Conservation (phyloP, 2,888 invertebrate genomes). For the Nasonia oneida region DNA sequence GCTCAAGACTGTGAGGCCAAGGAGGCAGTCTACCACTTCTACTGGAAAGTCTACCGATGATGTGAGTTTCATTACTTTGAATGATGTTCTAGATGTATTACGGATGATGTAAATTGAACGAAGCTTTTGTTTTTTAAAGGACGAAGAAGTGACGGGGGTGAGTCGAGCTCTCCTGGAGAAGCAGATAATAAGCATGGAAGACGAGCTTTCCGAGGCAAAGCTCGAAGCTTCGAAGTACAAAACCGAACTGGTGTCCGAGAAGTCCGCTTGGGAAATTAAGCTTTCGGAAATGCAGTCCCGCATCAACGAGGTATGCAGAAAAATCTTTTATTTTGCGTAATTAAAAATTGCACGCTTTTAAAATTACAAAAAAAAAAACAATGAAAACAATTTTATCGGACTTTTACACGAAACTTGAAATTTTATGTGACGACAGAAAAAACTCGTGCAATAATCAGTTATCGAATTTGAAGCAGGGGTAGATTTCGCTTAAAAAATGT, state of each 20-base stretch:
- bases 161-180: slow-evolving; percentile 87
- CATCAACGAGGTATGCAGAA: slow-evolving; percentile 85
- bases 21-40: slow-evolving; percentile 80
- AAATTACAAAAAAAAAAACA: not conserved
- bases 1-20: slow-evolving; percentile 81
- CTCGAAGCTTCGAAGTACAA: slow-evolving; percentile 91
- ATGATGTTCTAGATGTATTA: not conserved
- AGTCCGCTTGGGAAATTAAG: slow-evolving; percentile 92
- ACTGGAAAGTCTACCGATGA: slow-evolving; percentile 86
- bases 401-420: not conserved
- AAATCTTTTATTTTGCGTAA: too few relatives aligned
- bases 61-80: slow-evolving; percentile 76
- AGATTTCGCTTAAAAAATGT: too few relatives aligned
- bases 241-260: slow-evolving; percentile 94
- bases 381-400: too few relatives aligned
- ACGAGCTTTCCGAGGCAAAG: slow-evolving; percentile 92
- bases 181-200: slow-evolving; percentile 91
- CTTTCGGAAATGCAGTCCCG: slow-evolving; percentile 93
- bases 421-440: too few relatives aligned
- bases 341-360: too few relatives aligned
- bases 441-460: too few relatives aligned
- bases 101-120: too few relatives aligned
- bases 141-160: slow-evolving; percentile 87
- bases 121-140: slow-evolving; percentile 70
- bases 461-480: not conserved